Conservation (phyloP, 1,140 invertebrate genomes). For the Pinna nobilis region DNA sequence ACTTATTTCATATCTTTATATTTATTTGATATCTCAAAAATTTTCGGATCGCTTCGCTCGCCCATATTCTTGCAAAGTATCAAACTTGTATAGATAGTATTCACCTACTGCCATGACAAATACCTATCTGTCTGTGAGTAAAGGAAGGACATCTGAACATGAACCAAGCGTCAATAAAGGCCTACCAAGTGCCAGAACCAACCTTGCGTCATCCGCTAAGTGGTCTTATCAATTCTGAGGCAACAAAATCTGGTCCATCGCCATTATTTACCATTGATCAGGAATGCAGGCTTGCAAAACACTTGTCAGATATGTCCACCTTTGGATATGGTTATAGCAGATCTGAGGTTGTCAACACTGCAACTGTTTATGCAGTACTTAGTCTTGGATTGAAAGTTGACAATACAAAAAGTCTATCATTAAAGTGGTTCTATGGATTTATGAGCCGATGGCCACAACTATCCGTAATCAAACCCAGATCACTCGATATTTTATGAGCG, state of each 20-base stretch:
- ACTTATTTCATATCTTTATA: too few species aligned
- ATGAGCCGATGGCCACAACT: conserved; percentile 34
- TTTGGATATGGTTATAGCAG: conserved; percentile 41
- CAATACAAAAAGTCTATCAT: conserved; percentile 21
- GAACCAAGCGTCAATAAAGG: conserved; percentile 30
- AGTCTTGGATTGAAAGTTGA: background rate
- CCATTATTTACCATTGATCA: conserved; percentile 28
- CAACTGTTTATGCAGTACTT: conserved; percentile 18
- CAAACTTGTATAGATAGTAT: too few species aligned
- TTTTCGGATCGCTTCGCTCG: too few species aligned
- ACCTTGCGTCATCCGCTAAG: conserved; percentile 40
- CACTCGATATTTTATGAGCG: conserved; percentile 11
- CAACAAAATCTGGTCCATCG: background rate
- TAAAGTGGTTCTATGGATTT: conserved; percentile 37
- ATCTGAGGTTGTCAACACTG: conserved; percentile 2
- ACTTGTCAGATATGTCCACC: conserved; percentile 35
- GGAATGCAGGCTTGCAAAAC: background rate
- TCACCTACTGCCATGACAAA: too few species aligned
- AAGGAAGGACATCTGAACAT: too few species aligned
- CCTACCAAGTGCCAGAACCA: conserved; percentile 35
- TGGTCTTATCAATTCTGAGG: conserved; percentile 17
- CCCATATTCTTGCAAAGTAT: too few species aligned
- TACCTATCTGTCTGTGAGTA: too few species aligned
- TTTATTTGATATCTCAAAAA: too few species aligned
- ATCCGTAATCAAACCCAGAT: conserved; percentile 21